Evolutionary conservation across 2,797 vertebrate genomes (phyloP).

Genomic region (Phaenicophaeus curvirostris): DNA sequence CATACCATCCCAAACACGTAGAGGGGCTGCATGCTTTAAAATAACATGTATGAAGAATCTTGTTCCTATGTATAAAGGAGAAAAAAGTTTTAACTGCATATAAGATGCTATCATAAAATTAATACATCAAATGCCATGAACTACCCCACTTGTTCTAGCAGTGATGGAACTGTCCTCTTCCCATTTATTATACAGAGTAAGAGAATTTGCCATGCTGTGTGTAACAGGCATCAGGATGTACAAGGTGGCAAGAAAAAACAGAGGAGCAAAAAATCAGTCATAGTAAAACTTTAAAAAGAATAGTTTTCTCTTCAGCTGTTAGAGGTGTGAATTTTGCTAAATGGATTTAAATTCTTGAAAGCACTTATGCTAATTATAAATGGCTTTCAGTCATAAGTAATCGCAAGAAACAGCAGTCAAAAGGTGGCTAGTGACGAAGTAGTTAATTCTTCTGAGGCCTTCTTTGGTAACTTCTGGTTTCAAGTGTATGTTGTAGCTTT

Average conservation of each 20-base stretch:
- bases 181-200: background rate
- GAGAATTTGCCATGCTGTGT: background rate
- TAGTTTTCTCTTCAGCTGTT: background rate
- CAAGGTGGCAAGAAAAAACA: background rate
- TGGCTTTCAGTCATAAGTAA: background rate
- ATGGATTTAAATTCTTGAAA: background rate
- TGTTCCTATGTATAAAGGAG: background rate
- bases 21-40: background rate
- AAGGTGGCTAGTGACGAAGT: background rate
- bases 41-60: background rate
- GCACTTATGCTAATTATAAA: background rate
- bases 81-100: background rate
- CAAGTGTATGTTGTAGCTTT: background rate
- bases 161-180: background rate
- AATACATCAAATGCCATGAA: background rate
- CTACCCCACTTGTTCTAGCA: background rate
- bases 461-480: background rate
- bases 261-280: background rate
- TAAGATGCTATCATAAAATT: background rate
- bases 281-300: background rate
- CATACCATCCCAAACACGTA: background rate
- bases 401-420: background rate
- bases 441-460: background rate
- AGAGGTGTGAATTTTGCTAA: background rate
- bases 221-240: background rate